Evolutionary conservation across 2,113 vertebrate species (phyloP).

Genomic region (Nettapus auritus): DNA sequence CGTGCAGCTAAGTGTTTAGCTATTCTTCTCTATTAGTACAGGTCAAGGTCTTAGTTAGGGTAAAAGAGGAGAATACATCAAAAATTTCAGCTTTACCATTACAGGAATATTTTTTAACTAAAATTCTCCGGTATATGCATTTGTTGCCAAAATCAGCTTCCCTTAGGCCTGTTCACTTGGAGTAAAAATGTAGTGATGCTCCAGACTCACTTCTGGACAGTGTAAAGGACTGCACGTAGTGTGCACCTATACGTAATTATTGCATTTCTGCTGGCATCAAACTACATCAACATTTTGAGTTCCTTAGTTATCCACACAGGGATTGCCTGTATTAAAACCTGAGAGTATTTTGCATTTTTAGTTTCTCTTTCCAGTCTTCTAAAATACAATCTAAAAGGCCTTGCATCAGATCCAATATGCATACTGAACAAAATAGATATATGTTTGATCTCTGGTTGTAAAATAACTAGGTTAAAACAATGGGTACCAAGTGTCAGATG

Average conservation of each 20-base stretch:
- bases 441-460: slow-evolving; percentile 10
- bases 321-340: background rate
- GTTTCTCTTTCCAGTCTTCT: background rate
- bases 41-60: background rate
- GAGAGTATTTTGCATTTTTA: background rate
- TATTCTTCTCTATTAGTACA: background rate
- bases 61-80: rapidly evolving
- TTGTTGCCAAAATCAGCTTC: background rate
- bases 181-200: background rate
- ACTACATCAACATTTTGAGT: background rate
- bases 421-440: background rate
- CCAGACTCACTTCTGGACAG: background rate
- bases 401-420: background rate
- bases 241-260: background rate
- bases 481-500: background rate
- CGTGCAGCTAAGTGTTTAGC: background rate
- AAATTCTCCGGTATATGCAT: background rate
- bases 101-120: background rate
- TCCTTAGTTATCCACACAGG: background rate
- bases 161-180: background rate
- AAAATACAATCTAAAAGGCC: background rate
- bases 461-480: slow-evolving; percentile 16
- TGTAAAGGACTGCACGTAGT: background rate
- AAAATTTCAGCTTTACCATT: background rate
- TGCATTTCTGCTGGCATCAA: background rate